Conservation (phyloP, 2,888 invertebrate genomes). For the Microdon myrmicae region DNA sequence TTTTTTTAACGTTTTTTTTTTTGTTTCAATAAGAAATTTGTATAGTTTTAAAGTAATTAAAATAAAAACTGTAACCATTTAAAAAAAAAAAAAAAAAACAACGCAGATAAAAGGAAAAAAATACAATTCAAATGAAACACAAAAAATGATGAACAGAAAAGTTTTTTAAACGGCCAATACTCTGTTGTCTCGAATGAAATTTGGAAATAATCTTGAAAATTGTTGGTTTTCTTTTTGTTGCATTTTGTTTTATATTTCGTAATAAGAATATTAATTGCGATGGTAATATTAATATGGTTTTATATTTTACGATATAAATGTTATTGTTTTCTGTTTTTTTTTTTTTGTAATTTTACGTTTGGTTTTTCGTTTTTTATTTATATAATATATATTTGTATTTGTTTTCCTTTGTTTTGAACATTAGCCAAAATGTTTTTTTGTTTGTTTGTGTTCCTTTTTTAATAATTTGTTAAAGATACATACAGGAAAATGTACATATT, state of each 20-base stretch:
- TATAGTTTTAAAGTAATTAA: too few species aligned
- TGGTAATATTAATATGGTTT: slow-evolving; percentile 56
- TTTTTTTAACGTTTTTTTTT: slow-evolving; percentile 17
- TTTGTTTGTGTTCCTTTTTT: slow-evolving; percentile 45
- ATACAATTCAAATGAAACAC: slow-evolving; percentile 14
- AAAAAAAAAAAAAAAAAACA: slow-evolving; percentile 19
- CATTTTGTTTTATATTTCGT: slow-evolving; percentile 23
- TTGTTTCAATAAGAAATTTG: slow-evolving; percentile 32
- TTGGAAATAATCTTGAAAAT: slow-evolving; percentile 41
- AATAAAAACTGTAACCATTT: too few species aligned
- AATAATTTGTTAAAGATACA: slow-evolving; percentile 43
- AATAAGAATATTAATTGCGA: slow-evolving; percentile 51
- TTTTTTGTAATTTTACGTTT: slow-evolving; percentile 32
- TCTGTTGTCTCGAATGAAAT: too few species aligned
- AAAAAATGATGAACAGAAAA: slow-evolving; percentile 50
- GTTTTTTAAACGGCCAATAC: too few species aligned
- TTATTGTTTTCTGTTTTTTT: slow-evolving; percentile 58
- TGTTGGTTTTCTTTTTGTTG: slow-evolving; percentile 17
- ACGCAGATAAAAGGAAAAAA: slow-evolving; percentile 18
- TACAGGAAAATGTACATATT: slow-evolving; percentile 57
- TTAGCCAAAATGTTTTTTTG: slow-evolving; percentile 51
- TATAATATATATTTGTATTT: slow-evolving; percentile 58
- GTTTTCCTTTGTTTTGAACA: slow-evolving; percentile 53
- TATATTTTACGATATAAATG: slow-evolving; percentile 55
- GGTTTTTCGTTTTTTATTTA: slow-evolving; percentile 27